Conservation (phyloP, 2,113 vertebrate genomes). For the Oreochromis spilurus region DNA sequence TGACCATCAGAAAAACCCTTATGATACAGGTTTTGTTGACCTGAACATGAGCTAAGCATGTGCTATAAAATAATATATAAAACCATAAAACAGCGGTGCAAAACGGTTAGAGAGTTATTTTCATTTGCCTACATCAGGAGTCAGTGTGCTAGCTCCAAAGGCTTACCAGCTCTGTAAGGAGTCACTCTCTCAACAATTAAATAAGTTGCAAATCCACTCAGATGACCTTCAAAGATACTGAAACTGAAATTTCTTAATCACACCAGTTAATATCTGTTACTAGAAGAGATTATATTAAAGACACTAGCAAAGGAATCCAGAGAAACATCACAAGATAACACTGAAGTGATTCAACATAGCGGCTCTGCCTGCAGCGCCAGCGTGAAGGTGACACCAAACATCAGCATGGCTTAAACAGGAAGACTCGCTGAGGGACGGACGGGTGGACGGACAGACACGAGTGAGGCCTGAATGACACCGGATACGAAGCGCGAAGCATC, state of each 20-base stretch:
- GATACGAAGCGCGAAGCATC: conserved; percentile 4
- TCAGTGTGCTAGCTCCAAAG: background rate
- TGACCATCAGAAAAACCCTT: background rate
- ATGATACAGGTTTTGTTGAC: background rate
- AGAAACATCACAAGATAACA: background rate
- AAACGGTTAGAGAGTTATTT: background rate
- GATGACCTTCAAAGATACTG: background rate
- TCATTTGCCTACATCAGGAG: background rate
- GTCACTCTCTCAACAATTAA: background rate
- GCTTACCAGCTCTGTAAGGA: background rate
- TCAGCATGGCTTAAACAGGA: background rate
- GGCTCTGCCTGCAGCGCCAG: background rate
- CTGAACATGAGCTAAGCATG: background rate
- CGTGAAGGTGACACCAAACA: background rate
- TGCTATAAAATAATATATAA: background rate
- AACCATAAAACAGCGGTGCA: background rate
- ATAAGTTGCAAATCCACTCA: background rate
- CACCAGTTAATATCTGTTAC: background rate
- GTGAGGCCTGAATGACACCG: background rate
- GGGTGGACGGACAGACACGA: background rate
- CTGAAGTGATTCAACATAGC: background rate
- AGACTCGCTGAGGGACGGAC: background rate
- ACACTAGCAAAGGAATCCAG: background rate
- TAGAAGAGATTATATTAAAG: background rate
- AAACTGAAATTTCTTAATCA: background rate